Evolutionary conservation across 2,888 invertebrate genomes (phyloP), one percentile per base, ranked within the genome.

Genomic region (Thera britannica): DNA sequence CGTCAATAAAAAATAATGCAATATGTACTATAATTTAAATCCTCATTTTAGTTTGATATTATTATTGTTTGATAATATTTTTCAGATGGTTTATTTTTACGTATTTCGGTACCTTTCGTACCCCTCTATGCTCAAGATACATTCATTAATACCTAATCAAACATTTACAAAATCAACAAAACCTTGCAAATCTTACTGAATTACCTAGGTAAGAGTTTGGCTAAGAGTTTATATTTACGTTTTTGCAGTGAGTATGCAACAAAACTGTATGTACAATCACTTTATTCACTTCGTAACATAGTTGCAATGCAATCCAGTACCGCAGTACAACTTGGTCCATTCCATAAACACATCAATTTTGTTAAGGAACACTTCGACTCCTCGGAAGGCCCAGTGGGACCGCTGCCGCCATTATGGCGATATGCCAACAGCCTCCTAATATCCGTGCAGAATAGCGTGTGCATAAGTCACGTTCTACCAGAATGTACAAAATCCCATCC

Each of bases 381-480:
- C 75, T 67, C 62, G 67, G 72, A 82, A 82, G 82, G 81, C 81
- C 83, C 82, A 84, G 82, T 78, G 81, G 80, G 81, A 83, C 82
- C 82, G 79, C 77, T 80, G 77, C 76, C 78, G 82, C 87, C 81
- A 85, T 89, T 88, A 89, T 91, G 91, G 91, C 90, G 77, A 72
- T 69, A 76, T 81, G 90, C 92, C 91, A 90, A 79, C 83, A 79
- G 81, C 85, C 82, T 83, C 84, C 83, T 86, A 88, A 86, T 86
- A 88, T 83, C 83, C 77, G 77, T 76, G 77, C 80, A 78, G 78
- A 83, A 78, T 83, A 79, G 77, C 85, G 84, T 79, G 80, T 80
- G 75, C 79, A 83, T 88, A 88, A 86, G 86, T 89, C 88, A 88
- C 86, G 85, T 88, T 82, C 77, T 75, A 77, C 85, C 80, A 85